Percentiles rank a stretch among this genome's conserved stretches.
Evolutionary conservation across 2,797 vertebrate species (phyloP).

Genomic region (Sebastes ruberrimus): DNA sequence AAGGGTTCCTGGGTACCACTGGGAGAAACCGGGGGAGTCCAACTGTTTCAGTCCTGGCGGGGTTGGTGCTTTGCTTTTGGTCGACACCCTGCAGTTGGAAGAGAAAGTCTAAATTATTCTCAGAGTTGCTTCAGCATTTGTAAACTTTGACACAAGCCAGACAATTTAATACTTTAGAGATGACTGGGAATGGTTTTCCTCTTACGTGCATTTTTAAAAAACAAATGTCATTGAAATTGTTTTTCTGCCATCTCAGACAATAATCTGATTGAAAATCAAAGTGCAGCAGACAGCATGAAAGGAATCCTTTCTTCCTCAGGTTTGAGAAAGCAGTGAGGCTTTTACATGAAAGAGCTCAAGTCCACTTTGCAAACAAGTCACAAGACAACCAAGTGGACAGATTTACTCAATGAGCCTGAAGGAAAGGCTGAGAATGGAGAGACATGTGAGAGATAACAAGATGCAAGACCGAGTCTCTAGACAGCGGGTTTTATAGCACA

Average conservation of each 20-base stretch:
- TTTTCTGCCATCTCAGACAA: constrained; percentile 46
- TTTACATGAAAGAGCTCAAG: constrained; percentile 61
- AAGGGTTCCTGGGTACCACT: constrained; percentile 77
- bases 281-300: constrained; percentile 62
- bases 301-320: constrained; percentile 59
- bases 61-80: constrained; percentile 92
- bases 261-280: constrained; percentile 57
- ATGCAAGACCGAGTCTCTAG: constrained; percentile 11
- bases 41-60: constrained; percentile 85
- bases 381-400: constrained; percentile 75
- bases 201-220: neutral
- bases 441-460: constrained; percentile 53
- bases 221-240: constrained; percentile 20
- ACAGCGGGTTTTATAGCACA: neutral
- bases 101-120: constrained; percentile 18
- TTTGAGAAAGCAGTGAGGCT: constrained; percentile 48
- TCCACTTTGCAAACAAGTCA: constrained; percentile 79
- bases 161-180: neutral
- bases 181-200: neutral
- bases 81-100: constrained; percentile 87
- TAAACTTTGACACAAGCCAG: neutral
- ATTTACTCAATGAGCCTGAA: constrained; percentile 67
- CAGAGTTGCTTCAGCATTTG: constrained; percentile 9
- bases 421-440: constrained; percentile 39
- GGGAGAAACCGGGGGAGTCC: constrained; percentile 77